Evolutionary conservation across 2,888 invertebrate genomes (phyloP).

Genomic region (Anthophora plumipes): DNA sequence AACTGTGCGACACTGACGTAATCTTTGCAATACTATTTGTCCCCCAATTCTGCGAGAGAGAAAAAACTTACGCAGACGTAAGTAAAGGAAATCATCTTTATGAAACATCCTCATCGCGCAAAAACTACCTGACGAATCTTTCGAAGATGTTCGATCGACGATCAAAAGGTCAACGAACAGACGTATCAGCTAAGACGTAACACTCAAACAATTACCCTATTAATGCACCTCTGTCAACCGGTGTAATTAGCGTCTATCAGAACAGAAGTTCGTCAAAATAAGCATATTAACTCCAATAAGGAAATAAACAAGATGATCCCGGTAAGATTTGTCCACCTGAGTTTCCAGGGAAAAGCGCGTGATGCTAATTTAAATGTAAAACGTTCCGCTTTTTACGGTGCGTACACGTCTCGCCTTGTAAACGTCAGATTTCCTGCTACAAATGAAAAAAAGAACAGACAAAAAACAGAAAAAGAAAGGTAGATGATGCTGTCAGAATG

Average conservation of each 20-base stretch:
- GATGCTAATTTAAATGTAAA: not conserved
- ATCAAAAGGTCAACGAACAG: not conserved
- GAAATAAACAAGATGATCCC: not conserved
- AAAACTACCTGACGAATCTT: not conserved
- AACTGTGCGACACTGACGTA: not conserved
- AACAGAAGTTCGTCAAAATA: too few relatives aligned
- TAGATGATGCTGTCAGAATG: not conserved
- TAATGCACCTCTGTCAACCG: too few relatives aligned
- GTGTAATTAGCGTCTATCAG: too few relatives aligned
- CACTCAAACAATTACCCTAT: not conserved
- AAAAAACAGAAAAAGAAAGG: too few relatives aligned
- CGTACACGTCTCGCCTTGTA: not conserved
- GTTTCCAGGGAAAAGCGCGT: not conserved
- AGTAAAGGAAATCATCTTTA: not conserved
- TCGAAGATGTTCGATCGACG: not conserved
- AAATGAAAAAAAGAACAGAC: too few relatives aligned
- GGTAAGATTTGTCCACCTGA: not conserved
- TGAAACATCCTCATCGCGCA: not conserved
- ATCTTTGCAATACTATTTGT: not conserved
- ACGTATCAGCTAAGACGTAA: not conserved
- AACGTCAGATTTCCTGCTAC: not conserved
- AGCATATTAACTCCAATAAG: too few relatives aligned
- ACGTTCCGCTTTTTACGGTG: not conserved
- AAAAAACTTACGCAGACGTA: too few relatives aligned
- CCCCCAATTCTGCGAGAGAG: too few relatives aligned